Conservation (phyloP, 2,113 vertebrate genomes). For the Oceanodroma tethys region DNA sequence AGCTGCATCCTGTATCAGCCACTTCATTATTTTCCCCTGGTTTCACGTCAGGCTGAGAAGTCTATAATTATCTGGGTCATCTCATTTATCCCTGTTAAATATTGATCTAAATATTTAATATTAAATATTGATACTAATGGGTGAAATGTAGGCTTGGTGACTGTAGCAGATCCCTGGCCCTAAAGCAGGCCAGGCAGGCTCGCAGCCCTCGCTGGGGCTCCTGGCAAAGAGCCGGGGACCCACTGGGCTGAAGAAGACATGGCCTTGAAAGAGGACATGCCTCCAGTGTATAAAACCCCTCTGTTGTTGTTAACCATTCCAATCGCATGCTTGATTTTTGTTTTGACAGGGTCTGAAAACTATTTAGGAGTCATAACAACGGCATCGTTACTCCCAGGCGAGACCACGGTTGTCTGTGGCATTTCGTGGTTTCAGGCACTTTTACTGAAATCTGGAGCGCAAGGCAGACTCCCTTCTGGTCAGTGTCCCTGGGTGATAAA, state of each 20-base stretch:
- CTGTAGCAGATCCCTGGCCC: background rate
- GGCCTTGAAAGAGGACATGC: background rate
- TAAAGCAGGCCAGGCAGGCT: background rate
- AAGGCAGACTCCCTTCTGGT: slow-evolving; percentile 11
- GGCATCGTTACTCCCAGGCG: background rate
- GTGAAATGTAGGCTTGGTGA: background rate
- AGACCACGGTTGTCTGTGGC: background rate
- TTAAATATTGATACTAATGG: background rate
- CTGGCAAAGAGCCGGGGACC: background rate
- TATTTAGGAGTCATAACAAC: background rate
- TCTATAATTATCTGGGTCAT: background rate
- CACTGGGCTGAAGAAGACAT: accelerated
- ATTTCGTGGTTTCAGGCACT: background rate
- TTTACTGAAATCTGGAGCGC: background rate
- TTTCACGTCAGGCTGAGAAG: background rate
- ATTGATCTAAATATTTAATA: background rate
- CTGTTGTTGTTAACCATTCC: background rate
- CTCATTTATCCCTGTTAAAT: background rate
- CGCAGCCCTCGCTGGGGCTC: accelerated
- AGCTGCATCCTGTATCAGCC: background rate
- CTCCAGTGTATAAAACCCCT: background rate
- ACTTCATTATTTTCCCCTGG: background rate
- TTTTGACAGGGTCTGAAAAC: background rate
- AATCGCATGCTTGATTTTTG: accelerated
- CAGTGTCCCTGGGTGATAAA: background rate